Base-by-base conservation (phyloP, 35 echinoderm and acorn worm species). In the Holothuria glaberrima region DNA sequence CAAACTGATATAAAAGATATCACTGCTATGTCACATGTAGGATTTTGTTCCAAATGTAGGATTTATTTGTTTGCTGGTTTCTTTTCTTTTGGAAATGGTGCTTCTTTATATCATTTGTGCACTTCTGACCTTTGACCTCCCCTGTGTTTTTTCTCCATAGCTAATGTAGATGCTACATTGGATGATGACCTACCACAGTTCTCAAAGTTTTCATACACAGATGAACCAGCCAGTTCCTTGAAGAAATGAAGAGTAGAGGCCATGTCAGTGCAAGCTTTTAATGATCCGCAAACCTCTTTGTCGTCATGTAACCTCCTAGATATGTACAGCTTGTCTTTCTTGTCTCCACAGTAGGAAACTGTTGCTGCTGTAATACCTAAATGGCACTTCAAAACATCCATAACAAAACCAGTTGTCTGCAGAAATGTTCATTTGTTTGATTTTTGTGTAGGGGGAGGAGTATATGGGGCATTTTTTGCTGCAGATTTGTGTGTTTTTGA, bases 171-270 rank as follows among this genome's bases (percentile, higher is more conserved):
- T 54, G 20, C 58, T 58, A 48, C 52, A 12, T 38, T 84, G 80
- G 80, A 84, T 5, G 80, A 59, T 29, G 80, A 84, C 56, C 58
- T 84, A 28, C 80, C 80, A 31, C 46, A 84, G 57, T 84, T 84
- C 34, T 59, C 80, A 25, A 84, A 84, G 57, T 84, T 84, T 38
- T 84, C 80, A n/a, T 84, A 84, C 80, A 84, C 80, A 84, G 59
- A 84, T 30, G 52, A 84, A 18, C 33, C 57, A 84, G 57, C 48
- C 34, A 78, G 74, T 48, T 54, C 50, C 50, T 52, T 78, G 20
- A 78, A 78, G 74, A 78, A 78, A 48, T 78, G 74, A 63, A 28
- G 44, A 34, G 29, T 0, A n/a, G 66, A 36, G 56, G 80, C 24
- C 48, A 32, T 38, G 58, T 28, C 56, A 61, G 57, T 48, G 32